Evolutionary conservation across 2,888 invertebrate genomes (phyloP).

Genomic region (Amiota minor): DNA sequence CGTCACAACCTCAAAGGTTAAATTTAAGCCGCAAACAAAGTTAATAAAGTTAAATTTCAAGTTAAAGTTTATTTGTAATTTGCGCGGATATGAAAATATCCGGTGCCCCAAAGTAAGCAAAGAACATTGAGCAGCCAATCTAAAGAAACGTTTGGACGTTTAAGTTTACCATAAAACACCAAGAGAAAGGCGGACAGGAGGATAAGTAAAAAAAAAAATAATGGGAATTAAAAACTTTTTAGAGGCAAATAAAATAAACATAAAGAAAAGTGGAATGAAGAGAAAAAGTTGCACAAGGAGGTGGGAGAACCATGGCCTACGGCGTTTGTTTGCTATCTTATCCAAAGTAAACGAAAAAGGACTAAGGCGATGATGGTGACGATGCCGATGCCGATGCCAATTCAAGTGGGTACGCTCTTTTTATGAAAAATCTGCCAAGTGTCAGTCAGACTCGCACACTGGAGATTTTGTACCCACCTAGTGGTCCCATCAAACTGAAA

Average conservation of each 20-base stretch:
- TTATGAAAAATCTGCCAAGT: too few species aligned
- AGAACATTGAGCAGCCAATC: not conserved
- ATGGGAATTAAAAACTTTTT: not conserved
- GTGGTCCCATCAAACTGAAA: too few species aligned
- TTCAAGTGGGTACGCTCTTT: not conserved
- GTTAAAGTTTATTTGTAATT: constrained; percentile 48
- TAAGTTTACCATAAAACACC: not conserved
- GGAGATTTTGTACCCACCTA: too few species aligned
- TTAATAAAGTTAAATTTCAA: constrained; percentile 4
- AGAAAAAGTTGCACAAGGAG: too few species aligned
- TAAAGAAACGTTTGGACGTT: not conserved
- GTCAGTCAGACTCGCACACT: too few species aligned
- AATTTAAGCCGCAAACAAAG: constrained; percentile 1
- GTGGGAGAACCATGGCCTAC: not conserved
- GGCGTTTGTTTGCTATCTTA: too few species aligned
- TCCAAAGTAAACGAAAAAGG: too few species aligned
- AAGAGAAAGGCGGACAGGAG: not conserved
- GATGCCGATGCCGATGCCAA: too few species aligned
- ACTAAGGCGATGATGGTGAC: too few species aligned
- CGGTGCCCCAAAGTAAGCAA: constrained; percentile 27
- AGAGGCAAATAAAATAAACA: constrained; percentile 3
- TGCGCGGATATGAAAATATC: constrained; percentile 32
- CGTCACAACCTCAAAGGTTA: not conserved
- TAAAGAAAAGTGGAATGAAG: not conserved
- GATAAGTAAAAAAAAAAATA: too few species aligned